A percentile compares a stretch with the other conserved stretches of the same genome.
phyloP scores from a whole-genome alignment of 2,797 vertebrate genomes.

The Falco cherrug region DNA sequence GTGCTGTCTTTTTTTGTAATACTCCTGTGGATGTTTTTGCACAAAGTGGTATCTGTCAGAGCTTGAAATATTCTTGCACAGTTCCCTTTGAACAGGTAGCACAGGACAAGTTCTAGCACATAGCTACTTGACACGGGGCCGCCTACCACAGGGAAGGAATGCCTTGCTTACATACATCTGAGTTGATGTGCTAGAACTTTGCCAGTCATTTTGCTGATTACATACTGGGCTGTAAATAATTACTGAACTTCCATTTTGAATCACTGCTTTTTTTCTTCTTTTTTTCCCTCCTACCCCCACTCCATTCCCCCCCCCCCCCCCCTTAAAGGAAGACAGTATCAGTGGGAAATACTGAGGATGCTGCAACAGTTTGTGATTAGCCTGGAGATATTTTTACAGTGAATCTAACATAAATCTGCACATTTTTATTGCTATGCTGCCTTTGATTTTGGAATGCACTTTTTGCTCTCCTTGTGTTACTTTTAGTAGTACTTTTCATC shows the following conservation, averaged over 20 bases:
- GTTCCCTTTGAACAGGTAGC: conserved; percentile 65
- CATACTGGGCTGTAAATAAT: not conserved
- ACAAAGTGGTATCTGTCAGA: conserved; percentile 53
- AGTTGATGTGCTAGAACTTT: conserved; percentile 14
- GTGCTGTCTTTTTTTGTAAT: conserved; percentile 47
- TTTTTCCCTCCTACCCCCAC: not conserved
- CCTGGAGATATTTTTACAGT: not conserved
- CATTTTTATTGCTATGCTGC: not conserved
- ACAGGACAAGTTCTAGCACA: conserved; percentile 57
- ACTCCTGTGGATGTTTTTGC: conserved; percentile 58
- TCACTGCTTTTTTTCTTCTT: not conserved
- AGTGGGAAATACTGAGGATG: not conserved
- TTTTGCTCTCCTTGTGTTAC: not conserved
- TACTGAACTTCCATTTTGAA: conserved; percentile 34
- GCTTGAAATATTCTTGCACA: conserved; percentile 57
- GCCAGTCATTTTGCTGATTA: conserved; percentile 19
- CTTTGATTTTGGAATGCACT: not conserved
- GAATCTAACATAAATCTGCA: not conserved
- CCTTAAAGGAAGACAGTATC: not conserved
- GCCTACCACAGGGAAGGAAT: not conserved
- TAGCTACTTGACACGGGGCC: conserved; percentile 24
- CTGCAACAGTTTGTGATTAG: not conserved
- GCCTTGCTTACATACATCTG: not conserved
- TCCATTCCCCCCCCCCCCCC: not conserved
- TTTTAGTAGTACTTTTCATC: not conserved